A percentile compares a stretch with the other conserved stretches of the same genome.
These are phyloP conservation scores for Microtus oregoni DNA, from an alignment of 2,113 vertebrate species.

Conservation along the genomic window DNA sequence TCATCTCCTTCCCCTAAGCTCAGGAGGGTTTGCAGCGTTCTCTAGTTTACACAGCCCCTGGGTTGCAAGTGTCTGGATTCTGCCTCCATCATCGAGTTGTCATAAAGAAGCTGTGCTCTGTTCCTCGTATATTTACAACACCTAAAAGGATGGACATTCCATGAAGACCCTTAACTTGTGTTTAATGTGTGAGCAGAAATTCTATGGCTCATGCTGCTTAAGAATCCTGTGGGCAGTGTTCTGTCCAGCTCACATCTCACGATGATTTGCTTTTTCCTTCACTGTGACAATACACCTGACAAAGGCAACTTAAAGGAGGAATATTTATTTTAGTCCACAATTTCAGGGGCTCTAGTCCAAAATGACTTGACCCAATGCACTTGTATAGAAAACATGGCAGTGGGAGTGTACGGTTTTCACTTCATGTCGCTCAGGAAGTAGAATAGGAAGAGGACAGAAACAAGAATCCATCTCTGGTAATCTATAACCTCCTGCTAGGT, in stretches of 20 bases:
- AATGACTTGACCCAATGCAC: neutral
- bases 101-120: neutral
- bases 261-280: neutral
- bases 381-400: neutral
- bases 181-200: neutral
- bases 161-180: neutral
- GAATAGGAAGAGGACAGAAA: neutral
- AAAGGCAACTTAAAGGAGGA: neutral
- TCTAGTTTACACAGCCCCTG: neutral
- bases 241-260: neutral
- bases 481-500: neutral
- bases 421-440: neutral
- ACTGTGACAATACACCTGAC: neutral
- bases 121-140: neutral
- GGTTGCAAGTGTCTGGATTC: constrained; percentile 12
- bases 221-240: neutral
- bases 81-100: neutral
- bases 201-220: neutral
- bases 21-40: neutral
- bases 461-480: neutral
- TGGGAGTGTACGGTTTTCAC: neutral
- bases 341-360: neutral
- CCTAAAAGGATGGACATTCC: neutral
- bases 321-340: neutral
- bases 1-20: neutral